Base-by-base conservation (phyloP, 2,888 invertebrate species). In the Hemithea aestivaria region DNA sequence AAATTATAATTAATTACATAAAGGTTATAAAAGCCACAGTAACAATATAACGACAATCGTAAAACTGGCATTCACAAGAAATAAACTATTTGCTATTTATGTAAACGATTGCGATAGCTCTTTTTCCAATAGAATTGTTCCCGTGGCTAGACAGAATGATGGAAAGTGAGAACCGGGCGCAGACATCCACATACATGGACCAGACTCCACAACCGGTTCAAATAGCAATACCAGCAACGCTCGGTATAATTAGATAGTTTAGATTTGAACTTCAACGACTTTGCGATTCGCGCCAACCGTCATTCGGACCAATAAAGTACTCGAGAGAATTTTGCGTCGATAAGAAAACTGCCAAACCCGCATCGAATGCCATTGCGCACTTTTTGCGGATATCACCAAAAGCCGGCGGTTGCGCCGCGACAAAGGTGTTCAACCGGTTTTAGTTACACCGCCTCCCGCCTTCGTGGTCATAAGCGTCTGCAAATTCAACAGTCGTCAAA, bases 351-450 rank as follows among this genome's bases (percentile, higher is more conserved):
- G 56, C 67, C 71, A 66, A 73, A 74, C 66, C 66, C 66, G 62
- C 65, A 66, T 52, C 64, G 75, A 70, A 80, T 78, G 70, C 74
- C 78, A 66, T 66, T 69, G 73, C 72, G 68, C 67, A 75, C 72
- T 84, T 84, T 84, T 85, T 84, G 84, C 75, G 73, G 70, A 80
- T 85, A 83, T 81, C 82, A 77, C 85, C 82, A 76, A 84, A 82
- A 80, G 73, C 66, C 70, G 74, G 73, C 69, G 69, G 70, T 66
- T 71, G 73, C 62, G 59, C 66, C 61, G 70, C 74, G 72, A 75
- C 78, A 75, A 80, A 82, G 79, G 80, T 75, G 79, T 75, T 56
- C 75, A 71, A 84, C 85, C 85, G 85, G 85, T 85, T 85, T 81
- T 55, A 60, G 73, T 77, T 68, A 70, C 77, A 67, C 67, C 74